A percentile compares a stretch with the other conserved stretches of the same genome.
Conservation (phyloP, 1,140 invertebrate genomes). For the Drosophila kikkawai region DNA sequence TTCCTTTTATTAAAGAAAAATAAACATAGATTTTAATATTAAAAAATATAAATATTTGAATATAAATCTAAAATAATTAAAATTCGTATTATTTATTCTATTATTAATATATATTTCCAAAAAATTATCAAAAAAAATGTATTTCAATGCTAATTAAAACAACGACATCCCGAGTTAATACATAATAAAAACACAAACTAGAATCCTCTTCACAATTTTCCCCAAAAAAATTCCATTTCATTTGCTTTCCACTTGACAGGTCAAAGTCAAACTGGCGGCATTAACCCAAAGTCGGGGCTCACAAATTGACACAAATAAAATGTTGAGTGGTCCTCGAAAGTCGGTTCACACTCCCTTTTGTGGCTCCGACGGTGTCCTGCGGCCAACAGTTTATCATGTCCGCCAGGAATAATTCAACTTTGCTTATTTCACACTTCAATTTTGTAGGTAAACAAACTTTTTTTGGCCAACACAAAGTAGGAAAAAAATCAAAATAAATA, state of each 20-base stretch:
- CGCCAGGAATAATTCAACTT: slow-evolving; percentile 84
- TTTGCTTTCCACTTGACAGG: slow-evolving; percentile 50
- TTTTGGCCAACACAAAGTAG: not conserved
- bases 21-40: too few species aligned
- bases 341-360: not conserved
- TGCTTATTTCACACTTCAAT: slow-evolving; percentile 84
- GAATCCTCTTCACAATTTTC: not conserved
- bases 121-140: not conserved
- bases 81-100: not conserved
- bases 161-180: not conserved
- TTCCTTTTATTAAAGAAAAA: too few species aligned
- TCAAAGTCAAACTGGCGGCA: slow-evolving; percentile 53
- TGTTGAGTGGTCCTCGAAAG: slow-evolving; percentile 44
- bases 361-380: slow-evolving; percentile 25
- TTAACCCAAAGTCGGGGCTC: slow-evolving; percentile 64
- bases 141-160: slow-evolving; percentile 2
- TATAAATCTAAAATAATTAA: too few species aligned
- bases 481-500: slow-evolving; percentile 34
- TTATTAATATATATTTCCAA: too few species aligned
- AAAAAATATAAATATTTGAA: too few species aligned
- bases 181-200: not conserved
- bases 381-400: slow-evolving; percentile 81
- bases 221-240: slow-evolving; percentile 34
- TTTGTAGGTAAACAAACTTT: slow-evolving; percentile 81
- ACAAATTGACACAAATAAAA: slow-evolving; percentile 83